Conservation (phyloP, 2,797 vertebrate species). For the Hipposideros larvatus region DNA sequence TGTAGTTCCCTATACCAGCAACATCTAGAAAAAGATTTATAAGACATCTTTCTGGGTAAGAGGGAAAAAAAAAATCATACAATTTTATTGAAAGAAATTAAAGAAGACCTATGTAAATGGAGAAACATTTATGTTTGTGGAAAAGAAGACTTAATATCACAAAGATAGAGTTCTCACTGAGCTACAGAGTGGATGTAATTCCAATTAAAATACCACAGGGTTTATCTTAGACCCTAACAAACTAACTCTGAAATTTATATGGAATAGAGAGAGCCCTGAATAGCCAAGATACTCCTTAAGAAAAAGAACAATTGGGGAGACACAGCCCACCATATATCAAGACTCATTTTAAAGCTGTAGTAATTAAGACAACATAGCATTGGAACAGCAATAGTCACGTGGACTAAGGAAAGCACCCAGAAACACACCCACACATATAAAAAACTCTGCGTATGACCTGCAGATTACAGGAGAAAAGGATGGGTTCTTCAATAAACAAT, state of each 20-base stretch:
- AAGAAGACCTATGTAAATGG: background rate
- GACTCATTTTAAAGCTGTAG: background rate
- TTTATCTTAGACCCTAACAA: background rate
- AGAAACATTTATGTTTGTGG: background rate
- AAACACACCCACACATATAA: background rate
- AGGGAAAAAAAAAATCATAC: background rate
- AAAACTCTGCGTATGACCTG: background rate
- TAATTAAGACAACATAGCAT: background rate
- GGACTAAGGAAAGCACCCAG: background rate
- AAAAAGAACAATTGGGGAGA: background rate
- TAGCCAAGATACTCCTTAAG: background rate
- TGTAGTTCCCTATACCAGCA: background rate
- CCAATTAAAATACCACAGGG: background rate
- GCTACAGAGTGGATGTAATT: background rate
- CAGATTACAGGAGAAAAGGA: background rate
- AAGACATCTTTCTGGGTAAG: background rate
- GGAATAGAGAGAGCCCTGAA: background rate
- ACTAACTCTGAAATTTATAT: background rate
- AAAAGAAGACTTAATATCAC: background rate
- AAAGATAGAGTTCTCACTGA: background rate
- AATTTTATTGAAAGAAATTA: conserved; percentile 35
- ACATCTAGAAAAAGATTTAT: background rate
- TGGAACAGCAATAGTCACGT: background rate
- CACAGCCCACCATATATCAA: background rate
- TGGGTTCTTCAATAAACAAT: background rate